Evolutionary conservation across 2,113 vertebrate genomes (phyloP).

Genomic region (Chlorocebus sabaeus): DNA sequence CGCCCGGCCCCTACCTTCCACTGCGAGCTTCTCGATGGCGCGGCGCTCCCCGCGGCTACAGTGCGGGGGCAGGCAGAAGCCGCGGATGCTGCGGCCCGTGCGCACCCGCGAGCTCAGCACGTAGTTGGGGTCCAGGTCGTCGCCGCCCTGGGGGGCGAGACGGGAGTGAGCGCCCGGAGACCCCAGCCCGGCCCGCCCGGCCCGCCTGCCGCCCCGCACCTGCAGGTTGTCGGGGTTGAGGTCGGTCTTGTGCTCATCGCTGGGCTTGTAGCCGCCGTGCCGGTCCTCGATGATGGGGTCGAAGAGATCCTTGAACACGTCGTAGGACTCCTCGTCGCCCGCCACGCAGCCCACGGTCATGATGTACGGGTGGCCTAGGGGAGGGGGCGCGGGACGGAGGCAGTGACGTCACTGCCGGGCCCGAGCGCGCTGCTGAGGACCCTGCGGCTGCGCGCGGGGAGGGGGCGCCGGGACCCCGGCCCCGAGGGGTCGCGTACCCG

Average conservation of each 20-base stretch:
- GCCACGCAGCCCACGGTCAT: slow-evolving; percentile 97
- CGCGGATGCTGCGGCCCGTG: slow-evolving; percentile 95
- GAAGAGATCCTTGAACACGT: slow-evolving; percentile 94
- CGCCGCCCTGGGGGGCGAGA: slow-evolving; percentile 87
- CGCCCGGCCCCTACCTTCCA: slow-evolving; percentile 87
- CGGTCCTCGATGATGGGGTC: slow-evolving; percentile 95
- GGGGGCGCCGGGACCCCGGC: neutral
- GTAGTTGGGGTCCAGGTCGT: slow-evolving; percentile 95
- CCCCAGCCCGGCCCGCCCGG: neutral
- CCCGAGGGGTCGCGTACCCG: slow-evolving; percentile 82
- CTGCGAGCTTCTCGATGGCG: slow-evolving; percentile 92
- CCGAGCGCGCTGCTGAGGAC: neutral
- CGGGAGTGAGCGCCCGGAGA: neutral
- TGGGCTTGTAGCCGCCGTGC: slow-evolving; percentile 96
- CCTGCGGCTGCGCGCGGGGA: neutral
- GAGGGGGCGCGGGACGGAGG: neutral
- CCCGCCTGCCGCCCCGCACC: slow-evolving; percentile 78
- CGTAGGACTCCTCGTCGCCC: slow-evolving; percentile 95
- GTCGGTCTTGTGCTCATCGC: slow-evolving; percentile 97
- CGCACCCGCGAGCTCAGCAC: slow-evolving; percentile 97
- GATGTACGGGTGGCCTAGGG: slow-evolving; percentile 93
- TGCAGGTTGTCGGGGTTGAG: slow-evolving; percentile 90
- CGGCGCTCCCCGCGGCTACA: slow-evolving; percentile 96
- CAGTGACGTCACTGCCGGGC: slow-evolving; percentile 55
- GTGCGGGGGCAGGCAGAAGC: slow-evolving; percentile 96